Base-by-base conservation (phyloP, 2,113 vertebrate genomes). In the Heteronetta atricapilla region DNA sequence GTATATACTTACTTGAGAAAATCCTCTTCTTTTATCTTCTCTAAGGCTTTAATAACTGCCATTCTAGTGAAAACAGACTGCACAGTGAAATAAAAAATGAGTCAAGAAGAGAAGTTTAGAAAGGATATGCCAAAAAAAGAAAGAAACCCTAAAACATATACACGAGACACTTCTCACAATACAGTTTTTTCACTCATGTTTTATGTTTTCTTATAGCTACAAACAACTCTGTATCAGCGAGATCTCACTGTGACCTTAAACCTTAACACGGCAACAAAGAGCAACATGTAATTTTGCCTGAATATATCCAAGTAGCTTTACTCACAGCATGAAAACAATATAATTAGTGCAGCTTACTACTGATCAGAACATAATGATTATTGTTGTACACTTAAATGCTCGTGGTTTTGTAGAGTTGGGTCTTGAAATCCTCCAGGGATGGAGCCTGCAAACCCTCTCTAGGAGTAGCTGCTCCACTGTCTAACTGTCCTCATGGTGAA, bases 1-100 rank as follows among this genome's bases (percentile, higher is more conserved):
- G 17, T 46, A n/a, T 63, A 44, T 58, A 97, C 98, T 98, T 95
- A 99, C 99, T 96, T 98, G 53, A 97, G 93, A 95, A 99, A 99
- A 89, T 97, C 98, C 36, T 97, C 95, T 62, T 99, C 99, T n/a
- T 98, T 96, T 86, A 99, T 99, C 97, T 99, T 99, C 86, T 98
- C 99, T 97, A 99, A 97, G 44, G 99, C 99, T 98, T 99, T 99
- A 93, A 99, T 96, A 96, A 99, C 99, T 8, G 99, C 99, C 99
- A 99, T 99, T 98, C 99, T 98, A 74, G 99, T 99, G 97, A 99
- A 99, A 89, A 99, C 97, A 40, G 99, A 99, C 99, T 99, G 97
- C 64, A 97, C 16, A 60, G 77, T 87, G 88, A 98, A 98, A 96
- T 56, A 96, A 86, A 88, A 96, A 86, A 90, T 78, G 40, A 95